Evolutionary conservation across 2,797 vertebrate species (phyloP).

Genomic region (Sebastes goodei): DNA sequence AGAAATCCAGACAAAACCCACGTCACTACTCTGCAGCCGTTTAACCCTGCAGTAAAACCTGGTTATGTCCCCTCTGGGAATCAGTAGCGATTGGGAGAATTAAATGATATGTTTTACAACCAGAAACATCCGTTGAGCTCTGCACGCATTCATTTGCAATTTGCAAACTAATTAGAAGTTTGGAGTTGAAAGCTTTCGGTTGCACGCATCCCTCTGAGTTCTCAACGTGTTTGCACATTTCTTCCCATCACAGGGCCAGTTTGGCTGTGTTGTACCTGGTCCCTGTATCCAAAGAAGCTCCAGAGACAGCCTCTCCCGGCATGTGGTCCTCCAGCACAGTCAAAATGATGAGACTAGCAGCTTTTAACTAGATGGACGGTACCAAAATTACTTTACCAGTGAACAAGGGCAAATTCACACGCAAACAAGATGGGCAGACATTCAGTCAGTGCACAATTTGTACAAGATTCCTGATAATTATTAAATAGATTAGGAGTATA

Average conservation of each 20-base stretch:
- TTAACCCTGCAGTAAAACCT: slow-evolving; percentile 31
- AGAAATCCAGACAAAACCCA: slow-evolving; percentile 5
- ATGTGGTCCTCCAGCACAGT: slow-evolving; percentile 6
- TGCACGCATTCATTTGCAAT: slow-evolving; percentile 16
- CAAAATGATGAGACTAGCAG: slow-evolving; percentile 18
- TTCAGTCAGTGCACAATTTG: slow-evolving; percentile 54
- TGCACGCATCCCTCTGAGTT: not conserved
- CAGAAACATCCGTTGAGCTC: slow-evolving; percentile 27
- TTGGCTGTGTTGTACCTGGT: not conserved
- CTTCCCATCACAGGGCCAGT: not conserved
- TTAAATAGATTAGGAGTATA: slow-evolving; percentile 52
- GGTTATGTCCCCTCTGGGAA: slow-evolving; percentile 16
- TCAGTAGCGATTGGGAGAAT: slow-evolving; percentile 9
- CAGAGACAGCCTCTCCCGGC: slow-evolving; percentile 7
- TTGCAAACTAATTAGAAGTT: slow-evolving; percentile 51
- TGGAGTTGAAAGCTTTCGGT: slow-evolving; percentile 17
- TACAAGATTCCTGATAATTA: slow-evolving; percentile 63
- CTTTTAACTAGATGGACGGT: slow-evolving; percentile 7
- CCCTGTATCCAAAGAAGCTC: not conserved
- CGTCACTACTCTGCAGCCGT: not conserved
- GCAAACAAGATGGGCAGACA: slow-evolving; percentile 33
- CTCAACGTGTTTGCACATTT: not conserved
- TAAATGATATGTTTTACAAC: slow-evolving; percentile 26
- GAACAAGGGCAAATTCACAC: slow-evolving; percentile 23
- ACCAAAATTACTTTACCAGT: slow-evolving; percentile 18